Evolutionary conservation across 2,113 vertebrate species (phyloP), one percentile per base, ranked within the genome.

Genomic region (Cottus gobio): DNA sequence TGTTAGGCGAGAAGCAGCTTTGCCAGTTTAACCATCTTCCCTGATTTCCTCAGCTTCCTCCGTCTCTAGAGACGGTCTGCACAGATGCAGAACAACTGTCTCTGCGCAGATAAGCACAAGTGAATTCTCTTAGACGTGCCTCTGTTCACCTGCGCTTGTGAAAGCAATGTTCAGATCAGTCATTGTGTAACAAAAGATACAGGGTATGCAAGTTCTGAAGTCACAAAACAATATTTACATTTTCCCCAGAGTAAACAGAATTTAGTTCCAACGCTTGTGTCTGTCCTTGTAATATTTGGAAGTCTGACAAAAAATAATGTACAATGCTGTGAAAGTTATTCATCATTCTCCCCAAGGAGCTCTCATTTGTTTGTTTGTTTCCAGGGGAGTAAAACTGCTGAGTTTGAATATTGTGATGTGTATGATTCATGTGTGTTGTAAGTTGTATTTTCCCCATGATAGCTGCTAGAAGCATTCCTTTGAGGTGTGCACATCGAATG

Each of bases 361-460:
- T 86, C 86, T 89, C 76, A 62, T 90, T 87, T 92, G 77, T 89
- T 88, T 81, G 83, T 91, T 92, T 90, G 75, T 86, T 92, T 82
- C 60, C 72, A 31, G 50, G 78, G 84, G 89, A 91, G 87, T 89
- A 87, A 95, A 97, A 96, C 75, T 95, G 95, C 95, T 97, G 95
- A 96, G 84, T 94, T 90, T 93, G 86, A 88, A 93, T 93, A 93
- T 94, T 92, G 74, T 87, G 90, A 95, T 89, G 92, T 86, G 79
- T 85, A 34, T 96, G 96, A 96, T 95, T 97, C 94, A 96, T 96
- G 88, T 87, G 89, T 83, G 90, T 95, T 95, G 90, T 91, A 85
- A 86, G 87, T 90, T 95, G 94, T 93, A 87, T 94, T 91, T 93
- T 70, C 88, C 82, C 83, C 79, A 90, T 52, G 48, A 80, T 84